Percentiles rank a stretch among this genome's conserved stretches.
Conservation (phyloP, 2,113 vertebrate species). For the Rhinopomastus cyanomelas region DNA sequence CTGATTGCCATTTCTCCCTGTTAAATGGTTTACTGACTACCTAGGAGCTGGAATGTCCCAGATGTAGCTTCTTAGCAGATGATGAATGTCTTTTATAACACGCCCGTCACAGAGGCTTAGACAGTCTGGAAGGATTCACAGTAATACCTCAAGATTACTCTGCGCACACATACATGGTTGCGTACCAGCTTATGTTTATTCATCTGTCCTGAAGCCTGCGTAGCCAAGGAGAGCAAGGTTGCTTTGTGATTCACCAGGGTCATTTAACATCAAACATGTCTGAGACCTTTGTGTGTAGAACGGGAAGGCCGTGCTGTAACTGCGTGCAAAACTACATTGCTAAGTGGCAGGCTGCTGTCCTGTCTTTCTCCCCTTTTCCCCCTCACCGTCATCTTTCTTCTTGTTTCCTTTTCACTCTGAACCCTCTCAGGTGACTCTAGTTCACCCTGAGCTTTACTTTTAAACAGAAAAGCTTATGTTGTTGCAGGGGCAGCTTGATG, state of each 20-base stretch:
- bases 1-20: conserved; percentile 20
- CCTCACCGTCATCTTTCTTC: not conserved
- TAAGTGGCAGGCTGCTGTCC: not conserved
- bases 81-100: conserved; percentile 37
- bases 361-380: not conserved
- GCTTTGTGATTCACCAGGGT: not conserved
- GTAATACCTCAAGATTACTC: conserved; percentile 8
- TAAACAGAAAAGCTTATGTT: not conserved
- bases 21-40: conserved; percentile 37
- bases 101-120: not conserved
- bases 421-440: not conserved
- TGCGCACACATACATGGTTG: not conserved
- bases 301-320: not conserved
- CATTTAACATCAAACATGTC: not conserved
- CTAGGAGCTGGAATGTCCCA: conserved; percentile 11
- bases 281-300: not conserved
- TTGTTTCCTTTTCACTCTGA: not conserved
- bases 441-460: not conserved
- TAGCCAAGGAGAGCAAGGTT: not conserved
- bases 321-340: not conserved
- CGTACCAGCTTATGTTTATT: conserved; percentile 36
- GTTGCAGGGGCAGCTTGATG: not conserved
- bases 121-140: conserved; percentile 29
- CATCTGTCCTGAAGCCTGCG: not conserved
- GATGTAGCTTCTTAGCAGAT: conserved; percentile 6